A percentile compares a stretch with the other conserved stretches of the same genome.
Evolutionary conservation across 2,797 vertebrate genomes (phyloP).

Genomic region (Erethizon dorsatum): DNA sequence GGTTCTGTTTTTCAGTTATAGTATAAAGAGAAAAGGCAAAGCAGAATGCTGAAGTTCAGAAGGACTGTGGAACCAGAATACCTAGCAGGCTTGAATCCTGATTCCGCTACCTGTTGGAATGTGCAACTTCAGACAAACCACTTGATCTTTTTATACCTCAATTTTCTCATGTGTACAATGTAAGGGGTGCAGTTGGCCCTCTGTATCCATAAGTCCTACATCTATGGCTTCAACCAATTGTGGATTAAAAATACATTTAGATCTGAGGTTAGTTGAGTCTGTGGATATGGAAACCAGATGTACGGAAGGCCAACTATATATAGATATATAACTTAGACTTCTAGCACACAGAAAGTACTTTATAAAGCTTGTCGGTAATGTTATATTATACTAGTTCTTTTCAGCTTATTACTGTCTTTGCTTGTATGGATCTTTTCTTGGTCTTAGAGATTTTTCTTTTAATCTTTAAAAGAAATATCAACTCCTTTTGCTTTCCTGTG

Average conservation of each 20-base stretch:
- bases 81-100: neutral
- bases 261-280: neutral
- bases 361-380: neutral
- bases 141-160: neutral
- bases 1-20: conserved; percentile 25
- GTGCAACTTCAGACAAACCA: neutral
- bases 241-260: neutral
- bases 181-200: neutral
- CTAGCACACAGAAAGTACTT: neutral
- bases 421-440: neutral
- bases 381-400: conserved; percentile 4
- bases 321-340: neutral
- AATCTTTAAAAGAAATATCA: conserved; percentile 34
- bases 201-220: neutral
- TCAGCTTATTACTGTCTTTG: neutral
- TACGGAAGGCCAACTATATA: neutral
- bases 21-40: neutral
- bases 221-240: neutral
- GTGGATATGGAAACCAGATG: neutral
- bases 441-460: neutral
- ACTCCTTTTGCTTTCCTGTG: neutral
- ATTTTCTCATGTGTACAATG: neutral
- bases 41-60: neutral
- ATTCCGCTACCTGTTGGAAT: neutral
- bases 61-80: neutral